Evolutionary conservation across 37 sponge, comb jelly and placozoan genomes (phyloP), one percentile per base, ranked within the genome.

Genomic region (Halichondria panicea): DNA sequence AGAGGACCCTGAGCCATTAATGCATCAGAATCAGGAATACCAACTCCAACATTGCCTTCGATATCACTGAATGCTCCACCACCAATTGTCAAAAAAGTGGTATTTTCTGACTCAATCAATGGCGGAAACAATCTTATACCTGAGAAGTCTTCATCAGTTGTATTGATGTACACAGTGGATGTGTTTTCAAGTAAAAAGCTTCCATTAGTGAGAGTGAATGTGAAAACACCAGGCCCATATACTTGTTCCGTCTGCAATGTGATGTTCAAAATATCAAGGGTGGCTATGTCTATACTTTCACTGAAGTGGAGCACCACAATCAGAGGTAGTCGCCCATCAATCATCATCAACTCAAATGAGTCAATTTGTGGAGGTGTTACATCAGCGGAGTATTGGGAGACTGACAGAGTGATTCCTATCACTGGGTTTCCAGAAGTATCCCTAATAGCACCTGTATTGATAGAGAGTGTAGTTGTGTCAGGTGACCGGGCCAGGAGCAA

Each of bases 81-180:
- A n/a, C 75, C 50, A 4, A 92, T 75, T 37, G 78, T 77, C 31
- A 95, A 68, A 48, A 85, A 92, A 22, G 92, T 79, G 34, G 70
- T 57, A 64, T 91, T 95, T 27, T 56, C 56, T 15, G 70, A 58
- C 37, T 86, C 85, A 21, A 89, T 52, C 31, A 93, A 70, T 41
- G 94, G 89, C 31, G 82, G 62, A 19, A 48, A 30, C 33, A 89
- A 58, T 43, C 85, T 44, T 19, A 92, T 84, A 56, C 73, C 80
- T 22, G 88, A 74, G 81, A 88, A 88, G 56, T 92, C 93, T 27
- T 45, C 40, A 22, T 84, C 93, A 38, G 85, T 92, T 42, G 71
- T 80, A 35, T 76, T 88, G 59, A 92, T 55, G 4, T 12, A 66
- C 9, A 92, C 50, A 40, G 63, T 63, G 18, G 79, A 76, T 9